Conservation (phyloP, 2,113 vertebrate species). For the Pelmatolapia mariae region DNA sequence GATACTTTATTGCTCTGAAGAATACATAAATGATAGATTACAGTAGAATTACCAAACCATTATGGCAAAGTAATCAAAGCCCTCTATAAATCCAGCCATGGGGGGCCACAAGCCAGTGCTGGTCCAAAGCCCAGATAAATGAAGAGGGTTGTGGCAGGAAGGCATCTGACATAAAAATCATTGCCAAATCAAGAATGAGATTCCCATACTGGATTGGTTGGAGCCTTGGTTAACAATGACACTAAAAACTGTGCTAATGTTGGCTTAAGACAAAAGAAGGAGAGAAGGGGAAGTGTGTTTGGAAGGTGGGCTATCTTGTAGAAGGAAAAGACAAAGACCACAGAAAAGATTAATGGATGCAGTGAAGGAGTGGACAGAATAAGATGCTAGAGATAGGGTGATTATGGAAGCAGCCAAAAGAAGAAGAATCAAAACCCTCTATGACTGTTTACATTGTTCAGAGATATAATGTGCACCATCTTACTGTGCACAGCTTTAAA, state of each 20-base stretch:
- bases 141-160: background rate
- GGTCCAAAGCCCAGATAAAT: background rate
- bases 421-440: background rate
- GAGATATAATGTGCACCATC: background rate
- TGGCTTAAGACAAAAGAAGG: background rate
- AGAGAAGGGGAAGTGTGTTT: background rate
- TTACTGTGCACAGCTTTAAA: background rate
- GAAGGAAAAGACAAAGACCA: background rate
- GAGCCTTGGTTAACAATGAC: background rate
- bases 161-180: background rate
- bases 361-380: background rate
- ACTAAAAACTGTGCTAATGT: background rate
- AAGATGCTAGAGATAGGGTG: background rate
- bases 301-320: background rate
- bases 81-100: background rate
- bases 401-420: background rate
- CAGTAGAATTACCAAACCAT: background rate
- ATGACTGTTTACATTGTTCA: background rate
- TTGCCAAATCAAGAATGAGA: background rate
- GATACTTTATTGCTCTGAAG: background rate
- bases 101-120: background rate
- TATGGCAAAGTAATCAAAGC: background rate
- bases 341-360: background rate
- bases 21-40: background rate
- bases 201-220: background rate